Conservation (phyloP, 2,797 vertebrate genomes). For the Pseudocheirus occidentalis region DNA sequence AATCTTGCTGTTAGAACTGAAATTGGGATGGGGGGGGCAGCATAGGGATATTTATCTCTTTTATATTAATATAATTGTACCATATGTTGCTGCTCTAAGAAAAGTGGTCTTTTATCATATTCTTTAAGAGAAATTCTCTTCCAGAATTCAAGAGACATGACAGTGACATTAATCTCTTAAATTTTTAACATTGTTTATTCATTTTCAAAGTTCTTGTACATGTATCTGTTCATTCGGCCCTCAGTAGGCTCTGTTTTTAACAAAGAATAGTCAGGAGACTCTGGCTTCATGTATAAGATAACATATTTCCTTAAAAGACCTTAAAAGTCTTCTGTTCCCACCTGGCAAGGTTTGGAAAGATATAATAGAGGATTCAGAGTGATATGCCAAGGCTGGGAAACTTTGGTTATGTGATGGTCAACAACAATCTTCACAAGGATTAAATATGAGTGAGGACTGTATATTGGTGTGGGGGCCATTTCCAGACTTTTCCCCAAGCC, state of each 20-base stretch:
- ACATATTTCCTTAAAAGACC: not conserved
- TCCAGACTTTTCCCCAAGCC: not conserved
- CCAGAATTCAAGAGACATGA: not conserved
- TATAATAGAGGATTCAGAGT: not conserved
- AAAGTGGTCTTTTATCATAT: slow-evolving; percentile 24
- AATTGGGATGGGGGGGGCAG: slow-evolving; percentile 43
- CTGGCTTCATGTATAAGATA: not conserved
- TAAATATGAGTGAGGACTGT: not conserved
- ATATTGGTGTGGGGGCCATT: not conserved
- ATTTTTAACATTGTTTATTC: not conserved
- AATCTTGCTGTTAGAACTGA: slow-evolving; percentile 61
- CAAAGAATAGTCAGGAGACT: slow-evolving; percentile 3
- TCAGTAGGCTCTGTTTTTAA: not conserved
- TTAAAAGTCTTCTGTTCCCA: not conserved
- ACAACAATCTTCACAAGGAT: not conserved
- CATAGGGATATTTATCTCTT: slow-evolving; percentile 4
- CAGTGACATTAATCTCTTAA: slow-evolving; percentile 5
- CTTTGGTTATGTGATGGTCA: not conserved
- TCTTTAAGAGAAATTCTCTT: slow-evolving; percentile 11
- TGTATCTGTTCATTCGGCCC: slow-evolving; percentile 14
- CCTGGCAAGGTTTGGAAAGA: not conserved
- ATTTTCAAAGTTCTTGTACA: not conserved
- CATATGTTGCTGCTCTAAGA: slow-evolving; percentile 17
- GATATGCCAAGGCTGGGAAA: not conserved
- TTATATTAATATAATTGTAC: not conserved